Conservation (phyloP, 2,113 vertebrate genomes). For the Tragelaphus buxtoni region DNA sequence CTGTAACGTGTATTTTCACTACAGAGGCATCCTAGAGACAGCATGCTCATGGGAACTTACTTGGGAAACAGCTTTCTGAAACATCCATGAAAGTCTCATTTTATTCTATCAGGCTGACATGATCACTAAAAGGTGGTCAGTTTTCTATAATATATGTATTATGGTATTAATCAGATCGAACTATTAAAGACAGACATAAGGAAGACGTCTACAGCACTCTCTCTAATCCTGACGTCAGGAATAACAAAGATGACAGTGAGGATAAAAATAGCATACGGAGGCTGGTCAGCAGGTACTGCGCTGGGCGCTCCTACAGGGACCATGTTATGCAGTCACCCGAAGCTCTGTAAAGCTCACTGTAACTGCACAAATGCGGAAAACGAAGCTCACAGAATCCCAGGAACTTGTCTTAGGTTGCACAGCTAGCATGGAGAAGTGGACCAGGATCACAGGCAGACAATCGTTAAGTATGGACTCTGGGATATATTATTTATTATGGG, state of each 20-base stretch:
- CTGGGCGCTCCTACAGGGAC: rapidly evolving
- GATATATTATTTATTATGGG: rapidly evolving
- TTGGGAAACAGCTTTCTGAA: not conserved
- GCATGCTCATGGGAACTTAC: not conserved
- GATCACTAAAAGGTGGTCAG: not conserved
- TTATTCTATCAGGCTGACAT: not conserved
- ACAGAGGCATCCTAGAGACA: rapidly evolving
- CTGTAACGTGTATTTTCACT: not conserved
- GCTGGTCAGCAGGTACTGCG: rapidly evolving
- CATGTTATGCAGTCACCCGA: rapidly evolving
- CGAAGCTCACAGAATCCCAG: not conserved
- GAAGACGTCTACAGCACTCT: rapidly evolving
- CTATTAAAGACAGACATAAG: not conserved
- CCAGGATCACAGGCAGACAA: not conserved
- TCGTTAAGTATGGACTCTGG: not conserved
- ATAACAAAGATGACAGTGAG: rapidly evolving
- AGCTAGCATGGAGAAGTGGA: not conserved
- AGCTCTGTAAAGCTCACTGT: rapidly evolving
- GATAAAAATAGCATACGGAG: rapidly evolving
- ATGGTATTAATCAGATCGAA: not conserved
- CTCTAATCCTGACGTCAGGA: rapidly evolving
- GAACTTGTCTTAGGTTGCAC: rapidly evolving
- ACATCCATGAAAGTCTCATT: not conserved
- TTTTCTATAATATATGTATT: not conserved
- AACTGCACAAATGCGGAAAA: not conserved